These are phyloP conservation scores for Chanos chanos DNA, from an alignment of 2,797 vertebrate genomes.

Conservation along the genomic window DNA sequence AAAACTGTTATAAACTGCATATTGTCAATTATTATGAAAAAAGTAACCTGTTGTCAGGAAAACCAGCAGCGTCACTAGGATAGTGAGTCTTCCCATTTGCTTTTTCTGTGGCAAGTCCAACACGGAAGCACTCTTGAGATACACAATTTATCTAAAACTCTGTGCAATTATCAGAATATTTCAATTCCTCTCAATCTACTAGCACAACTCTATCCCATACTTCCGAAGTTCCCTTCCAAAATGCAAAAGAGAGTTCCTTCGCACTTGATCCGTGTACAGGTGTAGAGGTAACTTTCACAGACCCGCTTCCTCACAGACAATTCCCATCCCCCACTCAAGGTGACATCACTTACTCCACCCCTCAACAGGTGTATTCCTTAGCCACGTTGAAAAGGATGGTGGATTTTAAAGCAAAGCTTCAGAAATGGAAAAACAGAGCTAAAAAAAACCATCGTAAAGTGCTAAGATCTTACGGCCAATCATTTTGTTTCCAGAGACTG, in stretches of 20 bases:
- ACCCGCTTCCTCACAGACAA: not conserved
- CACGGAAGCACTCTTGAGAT: constrained; percentile 40
- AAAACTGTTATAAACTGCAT: no score
- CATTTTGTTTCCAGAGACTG: not conserved
- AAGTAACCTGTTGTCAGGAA: constrained; percentile 58
- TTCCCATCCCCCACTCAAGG: constrained; percentile 42
- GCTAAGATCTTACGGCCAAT: not conserved
- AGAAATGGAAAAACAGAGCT: no score
- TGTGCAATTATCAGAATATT: no score
- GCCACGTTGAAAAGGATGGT: no score
- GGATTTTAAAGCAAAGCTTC: no score
- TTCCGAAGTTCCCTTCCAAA: no score
- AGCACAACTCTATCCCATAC: no score
- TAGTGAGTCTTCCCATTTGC: constrained; percentile 55
- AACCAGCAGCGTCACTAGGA: constrained; percentile 53
- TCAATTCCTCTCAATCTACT: no score
- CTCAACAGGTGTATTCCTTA: constrained; percentile 61
- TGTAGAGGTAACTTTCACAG: constrained; percentile 8
- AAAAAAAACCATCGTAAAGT: no score
- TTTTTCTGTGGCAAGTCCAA: constrained; percentile 23
- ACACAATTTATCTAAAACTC: no score
- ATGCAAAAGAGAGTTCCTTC: not conserved
- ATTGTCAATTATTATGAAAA: not conserved
- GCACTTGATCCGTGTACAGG: not conserved
- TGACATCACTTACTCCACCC: constrained; percentile 60